Evolutionary conservation across 2,888 invertebrate species (phyloP).

Genomic region (Cheilosia vulpina): DNA sequence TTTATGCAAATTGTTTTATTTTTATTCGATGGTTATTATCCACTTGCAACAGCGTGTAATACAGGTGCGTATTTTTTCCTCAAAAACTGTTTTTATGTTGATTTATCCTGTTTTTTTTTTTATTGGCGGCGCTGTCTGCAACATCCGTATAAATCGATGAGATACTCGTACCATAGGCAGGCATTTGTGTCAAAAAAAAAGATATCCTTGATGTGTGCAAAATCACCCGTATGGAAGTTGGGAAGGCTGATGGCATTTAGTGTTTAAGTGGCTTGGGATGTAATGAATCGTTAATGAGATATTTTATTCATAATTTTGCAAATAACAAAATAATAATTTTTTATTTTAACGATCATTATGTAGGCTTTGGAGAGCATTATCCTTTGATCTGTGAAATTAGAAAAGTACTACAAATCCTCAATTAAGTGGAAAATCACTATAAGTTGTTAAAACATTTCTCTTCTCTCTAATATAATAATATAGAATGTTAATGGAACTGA

Average conservation of each 20-base stretch:
- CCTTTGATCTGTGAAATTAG: constrained; percentile 48
- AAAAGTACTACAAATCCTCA: constrained; percentile 23
- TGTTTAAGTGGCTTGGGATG: not conserved
- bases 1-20: constrained; percentile 61
- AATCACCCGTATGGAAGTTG: constrained; percentile 17
- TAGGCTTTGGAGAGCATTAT: not conserved
- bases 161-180: not conserved
- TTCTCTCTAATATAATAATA: not conserved
- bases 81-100: too few relatives aligned
- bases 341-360: too few relatives aligned
- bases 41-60: constrained; percentile 48
- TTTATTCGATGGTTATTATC: constrained; percentile 37
- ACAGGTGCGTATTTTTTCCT: too few relatives aligned
- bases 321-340: too few relatives aligned
- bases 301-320: not conserved
- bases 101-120: too few relatives aligned
- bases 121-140: too few relatives aligned
- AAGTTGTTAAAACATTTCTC: constrained; percentile 16
- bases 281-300: constrained; percentile 54
- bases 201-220: constrained; percentile 45
- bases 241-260: constrained; percentile 1
- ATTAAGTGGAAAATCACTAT: constrained; percentile 11
- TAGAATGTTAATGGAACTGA: not conserved
- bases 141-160: not conserved
- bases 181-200: not conserved